phyloP scores from a whole-genome alignment of 1,140 invertebrate species.

The Eubasilissa regina region DNA sequence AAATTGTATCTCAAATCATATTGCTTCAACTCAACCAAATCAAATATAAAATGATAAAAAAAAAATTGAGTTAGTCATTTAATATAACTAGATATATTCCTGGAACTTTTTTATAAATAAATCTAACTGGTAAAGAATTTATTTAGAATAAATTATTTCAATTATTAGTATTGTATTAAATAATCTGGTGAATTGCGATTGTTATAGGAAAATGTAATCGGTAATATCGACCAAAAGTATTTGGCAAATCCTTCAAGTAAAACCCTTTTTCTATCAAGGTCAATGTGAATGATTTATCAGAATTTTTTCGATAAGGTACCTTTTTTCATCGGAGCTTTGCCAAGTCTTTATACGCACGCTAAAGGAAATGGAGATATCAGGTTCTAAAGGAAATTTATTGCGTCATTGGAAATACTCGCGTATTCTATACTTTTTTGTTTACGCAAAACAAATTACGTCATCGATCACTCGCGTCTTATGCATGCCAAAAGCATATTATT shows the following conservation, averaged over 20 bases:
- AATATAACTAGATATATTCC: too few relatives aligned
- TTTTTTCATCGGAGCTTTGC: not conserved
- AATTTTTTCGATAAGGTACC: not conserved
- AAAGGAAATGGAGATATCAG: constrained; percentile 28
- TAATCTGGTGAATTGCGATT: too few relatives aligned
- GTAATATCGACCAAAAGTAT: too few relatives aligned
- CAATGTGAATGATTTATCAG: not conserved
- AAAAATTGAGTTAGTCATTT: too few relatives aligned
- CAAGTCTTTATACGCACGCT: constrained; percentile 15
- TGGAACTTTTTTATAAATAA: too few relatives aligned
- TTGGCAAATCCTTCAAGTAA: not conserved
- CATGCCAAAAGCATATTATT: constrained; percentile 20
- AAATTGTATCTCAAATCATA: too few relatives aligned
- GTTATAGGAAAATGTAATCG: too few relatives aligned
- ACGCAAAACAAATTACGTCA: constrained; percentile 33
- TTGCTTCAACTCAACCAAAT: too few relatives aligned
- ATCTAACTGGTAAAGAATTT: too few relatives aligned
- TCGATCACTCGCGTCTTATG: constrained; percentile 22
- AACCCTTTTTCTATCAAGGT: not conserved
- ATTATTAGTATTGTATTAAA: too few relatives aligned
- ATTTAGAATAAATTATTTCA: too few relatives aligned
- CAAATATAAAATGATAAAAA: too few relatives aligned
- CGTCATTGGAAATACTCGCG: constrained; percentile 16
- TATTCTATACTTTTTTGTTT: constrained; percentile 5
- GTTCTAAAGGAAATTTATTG: constrained; percentile 16